Conservation (phyloP, 2,113 vertebrate species). For the Eudyptes chrysolophus region DNA sequence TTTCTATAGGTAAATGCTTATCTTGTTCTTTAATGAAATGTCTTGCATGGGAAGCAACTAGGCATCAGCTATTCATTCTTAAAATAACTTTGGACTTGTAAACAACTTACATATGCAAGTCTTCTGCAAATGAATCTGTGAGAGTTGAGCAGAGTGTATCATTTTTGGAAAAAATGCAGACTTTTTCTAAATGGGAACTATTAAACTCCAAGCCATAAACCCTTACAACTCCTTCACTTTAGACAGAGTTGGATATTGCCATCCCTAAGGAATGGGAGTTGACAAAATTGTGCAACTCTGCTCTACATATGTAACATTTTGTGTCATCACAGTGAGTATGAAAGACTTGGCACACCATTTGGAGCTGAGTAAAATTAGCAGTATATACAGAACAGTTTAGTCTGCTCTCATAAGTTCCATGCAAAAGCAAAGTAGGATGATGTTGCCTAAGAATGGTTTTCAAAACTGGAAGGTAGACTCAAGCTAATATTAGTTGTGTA, state of each 20-base stretch:
- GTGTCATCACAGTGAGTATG: not conserved
- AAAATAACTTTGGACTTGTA: not conserved
- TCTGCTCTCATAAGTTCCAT: not conserved
- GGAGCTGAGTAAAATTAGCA: not conserved
- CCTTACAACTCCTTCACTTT: not conserved
- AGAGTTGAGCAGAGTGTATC: not conserved
- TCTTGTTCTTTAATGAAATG: not conserved
- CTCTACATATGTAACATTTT: not conserved
- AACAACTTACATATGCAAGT: not conserved
- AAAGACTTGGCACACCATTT: not conserved
- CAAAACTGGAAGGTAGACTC: not conserved
- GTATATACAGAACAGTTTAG: not conserved
- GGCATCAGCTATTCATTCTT: not conserved
- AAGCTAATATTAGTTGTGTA: not conserved
- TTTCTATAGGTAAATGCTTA: not conserved
- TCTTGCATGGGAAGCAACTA: not conserved
- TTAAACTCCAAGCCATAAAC: not conserved
- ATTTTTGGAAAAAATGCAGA: not conserved
- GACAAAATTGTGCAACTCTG: not conserved
- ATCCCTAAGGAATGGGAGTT: not conserved
- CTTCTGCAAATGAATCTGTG: not conserved
- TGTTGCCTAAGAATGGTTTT: not conserved
- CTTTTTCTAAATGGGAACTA: not conserved
- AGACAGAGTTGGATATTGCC: not conserved
- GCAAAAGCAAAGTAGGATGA: not conserved